A percentile compares a stretch with the other conserved stretches of the same genome.
Conservation (phyloP, 2,113 vertebrate species). For the Ceyx cyanopectus region DNA sequence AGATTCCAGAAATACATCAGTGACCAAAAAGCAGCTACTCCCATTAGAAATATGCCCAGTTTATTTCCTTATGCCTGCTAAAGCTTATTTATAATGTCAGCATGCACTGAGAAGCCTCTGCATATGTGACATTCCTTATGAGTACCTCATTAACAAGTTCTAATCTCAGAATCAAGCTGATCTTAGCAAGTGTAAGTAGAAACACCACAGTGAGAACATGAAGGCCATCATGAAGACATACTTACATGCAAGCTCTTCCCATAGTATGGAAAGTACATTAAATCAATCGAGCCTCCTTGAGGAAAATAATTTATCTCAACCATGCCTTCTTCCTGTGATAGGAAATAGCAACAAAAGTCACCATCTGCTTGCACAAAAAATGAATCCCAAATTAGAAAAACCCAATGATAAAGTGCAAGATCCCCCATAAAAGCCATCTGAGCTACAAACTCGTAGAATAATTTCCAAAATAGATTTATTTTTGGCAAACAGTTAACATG, state of each 20-base stretch:
- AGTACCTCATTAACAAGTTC: not conserved
- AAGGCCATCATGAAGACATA: slow-evolving; percentile 39
- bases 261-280: slow-evolving; percentile 97
- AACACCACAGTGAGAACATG: not conserved
- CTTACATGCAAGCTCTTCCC: slow-evolving; percentile 95
- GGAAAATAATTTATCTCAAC: slow-evolving; percentile 85
- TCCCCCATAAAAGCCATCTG: not conserved
- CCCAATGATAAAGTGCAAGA: not conserved
- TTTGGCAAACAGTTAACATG: not conserved
- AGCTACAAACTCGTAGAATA: not conserved
- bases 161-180: not conserved
- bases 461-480: not conserved
- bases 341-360: not conserved
- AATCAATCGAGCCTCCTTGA: slow-evolving; percentile 81
- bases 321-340: slow-evolving; percentile 76
- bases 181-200: not conserved
- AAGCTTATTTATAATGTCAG: not conserved
- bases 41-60: not conserved
- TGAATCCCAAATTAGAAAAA: not conserved
- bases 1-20: not conserved
- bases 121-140: not conserved
- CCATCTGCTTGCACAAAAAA: not conserved
- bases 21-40: not conserved
- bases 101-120: not conserved
- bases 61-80: not conserved